Conservation (phyloP, 1,140 invertebrate genomes). For the Zophobas atratus region DNA sequence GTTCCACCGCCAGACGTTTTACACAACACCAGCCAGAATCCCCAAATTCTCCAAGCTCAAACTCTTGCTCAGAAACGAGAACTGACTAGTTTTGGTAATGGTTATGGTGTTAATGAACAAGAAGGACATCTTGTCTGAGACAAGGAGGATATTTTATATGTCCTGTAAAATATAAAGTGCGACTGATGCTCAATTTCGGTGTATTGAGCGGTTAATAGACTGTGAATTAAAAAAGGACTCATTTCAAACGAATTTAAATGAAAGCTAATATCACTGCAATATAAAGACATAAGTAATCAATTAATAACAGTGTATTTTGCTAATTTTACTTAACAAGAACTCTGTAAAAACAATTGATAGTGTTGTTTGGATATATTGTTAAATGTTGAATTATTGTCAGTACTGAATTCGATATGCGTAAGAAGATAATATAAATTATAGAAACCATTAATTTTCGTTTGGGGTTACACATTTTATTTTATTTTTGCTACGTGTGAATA, state of each 20-base stretch:
- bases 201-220: constrained; percentile 26
- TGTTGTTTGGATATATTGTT: constrained; percentile 40
- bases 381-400: constrained; percentile 47
- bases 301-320: constrained; percentile 41
- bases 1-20: constrained; percentile 66
- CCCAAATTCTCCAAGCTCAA: constrained; percentile 66
- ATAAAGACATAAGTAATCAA: constrained; percentile 32
- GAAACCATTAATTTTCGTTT: too few relatives aligned
- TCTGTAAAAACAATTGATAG: constrained; percentile 23
- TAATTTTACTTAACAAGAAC: constrained; percentile 45
- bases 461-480: too few relatives aligned
- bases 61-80: constrained; percentile 65
- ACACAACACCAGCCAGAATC: constrained; percentile 66
- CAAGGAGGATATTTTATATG: constrained; percentile 63
- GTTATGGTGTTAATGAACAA: constrained; percentile 67
- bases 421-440: constrained; percentile 30
- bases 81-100: constrained; percentile 66
- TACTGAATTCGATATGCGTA: constrained; percentile 35
- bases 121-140: constrained; percentile 68
- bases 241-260: constrained; percentile 23
- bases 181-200: constrained; percentile 30
- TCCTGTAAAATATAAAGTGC: constrained; percentile 61
- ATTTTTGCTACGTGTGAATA: too few relatives aligned
- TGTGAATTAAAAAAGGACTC: constrained; percentile 16
- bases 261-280: constrained; percentile 38